Base-by-base conservation (phyloP, 2,888 invertebrate species). In the Drosophila mercatorum region DNA sequence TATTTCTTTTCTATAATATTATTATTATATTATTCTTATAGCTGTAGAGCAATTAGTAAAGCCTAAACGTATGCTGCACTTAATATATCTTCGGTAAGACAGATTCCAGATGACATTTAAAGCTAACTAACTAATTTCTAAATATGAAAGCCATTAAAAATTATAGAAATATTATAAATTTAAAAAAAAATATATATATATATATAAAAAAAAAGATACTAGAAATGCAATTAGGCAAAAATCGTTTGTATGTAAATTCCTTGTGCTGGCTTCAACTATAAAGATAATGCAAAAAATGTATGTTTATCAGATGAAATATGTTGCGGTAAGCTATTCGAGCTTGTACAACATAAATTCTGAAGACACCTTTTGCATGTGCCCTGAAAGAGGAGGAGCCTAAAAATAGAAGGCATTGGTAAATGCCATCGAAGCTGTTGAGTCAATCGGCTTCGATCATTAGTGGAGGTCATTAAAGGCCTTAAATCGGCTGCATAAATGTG, bases 391-490 rank as follows among this genome's bases (percentile, higher is more conserved):
- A 43, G 34, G 6, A 26, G 34, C 38, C 72, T 53, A 79, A 70
- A 88, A 88, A 88, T 84, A 82, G 60, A 75, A 61, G 65, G 62
- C 63, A 47, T 78, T 71, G 75, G 71, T 68, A 63, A 81, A 68
- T 75, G 69, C 69, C 70, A 46, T 72, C 58, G 70, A 78, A 75
- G 72, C 68, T 58, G 71, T 55, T 68, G 72, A 89, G 81, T 87
- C 89, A 87, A 89, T 89, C 85, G 75, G 81, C 70, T 77, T 75
- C 72, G 85, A 84, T 84, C 89, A 87, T 89, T 89, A 87, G 89
- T 62, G 70, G 71, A 87, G 78, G 82, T 84, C 89, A 89, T 85
- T 89, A 87, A 77, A 87, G 85, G 72, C 89, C 87, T 87, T 87
- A 84, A 78, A 75, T 72, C 57, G 65, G 44, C 55, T 66, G 60